These are phyloP conservation scores for Beroe forskalii DNA, from an alignment of 37 sponge, comb jelly and placozoan species.

Conservation along the genomic window DNA sequence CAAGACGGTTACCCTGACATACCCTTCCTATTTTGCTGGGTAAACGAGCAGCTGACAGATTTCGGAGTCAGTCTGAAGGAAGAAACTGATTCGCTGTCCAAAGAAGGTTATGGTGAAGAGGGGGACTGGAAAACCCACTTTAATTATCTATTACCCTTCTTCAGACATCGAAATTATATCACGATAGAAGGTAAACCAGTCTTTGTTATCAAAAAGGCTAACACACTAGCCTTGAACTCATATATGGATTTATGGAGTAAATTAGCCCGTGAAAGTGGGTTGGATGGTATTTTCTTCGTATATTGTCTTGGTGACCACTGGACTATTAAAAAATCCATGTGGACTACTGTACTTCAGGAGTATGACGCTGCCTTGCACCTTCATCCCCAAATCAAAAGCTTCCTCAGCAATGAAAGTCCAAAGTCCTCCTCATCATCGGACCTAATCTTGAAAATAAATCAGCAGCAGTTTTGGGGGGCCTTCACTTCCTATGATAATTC, in stretches of 20 bases:
- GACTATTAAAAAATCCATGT: not conserved
- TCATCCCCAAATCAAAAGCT: not conserved
- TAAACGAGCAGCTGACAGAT: not conserved
- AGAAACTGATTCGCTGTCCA: not conserved
- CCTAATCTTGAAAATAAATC: not conserved
- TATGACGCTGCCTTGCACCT: not conserved
- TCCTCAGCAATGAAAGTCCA: not conserved
- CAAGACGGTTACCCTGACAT: not conserved
- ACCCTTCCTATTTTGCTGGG: not conserved
- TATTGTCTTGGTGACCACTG: not conserved
- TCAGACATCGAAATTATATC: not conserved
- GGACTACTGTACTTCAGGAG: not conserved
- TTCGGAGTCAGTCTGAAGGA: not conserved
- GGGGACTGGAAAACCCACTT: not conserved
- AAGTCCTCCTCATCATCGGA: not conserved
- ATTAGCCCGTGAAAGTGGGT: not conserved
- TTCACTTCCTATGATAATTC: not conserved
- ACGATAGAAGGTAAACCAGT: not conserved
- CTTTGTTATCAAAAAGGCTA: not conserved
- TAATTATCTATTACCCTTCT: not conserved
- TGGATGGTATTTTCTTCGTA: not conserved
- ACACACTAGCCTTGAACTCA: not conserved
- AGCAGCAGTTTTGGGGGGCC: not conserved
- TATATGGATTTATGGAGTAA: not conserved
- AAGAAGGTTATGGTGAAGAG: not conserved